A percentile compares a stretch with the other conserved stretches of the same genome.
Conservation (phyloP, 2,888 invertebrate species). For the Cerastis leucographa region DNA sequence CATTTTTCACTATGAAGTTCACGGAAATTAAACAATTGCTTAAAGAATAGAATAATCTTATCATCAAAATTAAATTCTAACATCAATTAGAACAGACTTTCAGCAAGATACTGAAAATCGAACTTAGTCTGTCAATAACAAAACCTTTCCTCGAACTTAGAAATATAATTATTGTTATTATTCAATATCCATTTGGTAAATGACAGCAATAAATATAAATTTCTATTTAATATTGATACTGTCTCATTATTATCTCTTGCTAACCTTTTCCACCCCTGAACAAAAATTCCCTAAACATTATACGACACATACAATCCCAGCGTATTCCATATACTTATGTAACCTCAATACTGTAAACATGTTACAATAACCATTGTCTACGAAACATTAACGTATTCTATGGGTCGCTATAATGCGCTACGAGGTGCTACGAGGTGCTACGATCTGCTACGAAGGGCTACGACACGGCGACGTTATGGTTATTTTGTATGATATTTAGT, state of each 20-base stretch:
- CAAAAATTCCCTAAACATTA: slow-evolving; percentile 6
- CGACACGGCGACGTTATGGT: slow-evolving; percentile 55
- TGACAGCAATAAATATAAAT: neutral
- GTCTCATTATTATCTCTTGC: neutral
- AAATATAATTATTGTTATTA: neutral
- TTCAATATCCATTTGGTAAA: neutral
- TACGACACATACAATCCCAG: neutral
- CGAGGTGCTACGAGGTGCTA: slow-evolving; percentile 60
- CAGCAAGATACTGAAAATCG: neutral
- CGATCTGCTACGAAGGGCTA: slow-evolving; percentile 61
- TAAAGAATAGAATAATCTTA: slow-evolving; percentile 1
- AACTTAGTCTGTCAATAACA: neutral
- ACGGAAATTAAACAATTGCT: neutral
- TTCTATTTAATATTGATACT: neutral
- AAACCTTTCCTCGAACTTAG: neutral
- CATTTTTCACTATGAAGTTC: neutral
- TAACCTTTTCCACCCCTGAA: neutral
- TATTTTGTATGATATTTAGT: slow-evolving; percentile 56
- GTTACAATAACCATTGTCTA: slow-evolving; percentile 62
- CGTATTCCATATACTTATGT: slow-evolving; percentile 14
- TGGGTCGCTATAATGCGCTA: slow-evolving; percentile 55
- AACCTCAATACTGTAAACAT: slow-evolving; percentile 45
- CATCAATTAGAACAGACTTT: slow-evolving; percentile 1
- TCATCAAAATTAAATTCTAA: neutral
- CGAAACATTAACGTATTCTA: slow-evolving; percentile 53